Base-by-base conservation (phyloP, 2,797 vertebrate genomes). In the Peromyscus eremicus region DNA sequence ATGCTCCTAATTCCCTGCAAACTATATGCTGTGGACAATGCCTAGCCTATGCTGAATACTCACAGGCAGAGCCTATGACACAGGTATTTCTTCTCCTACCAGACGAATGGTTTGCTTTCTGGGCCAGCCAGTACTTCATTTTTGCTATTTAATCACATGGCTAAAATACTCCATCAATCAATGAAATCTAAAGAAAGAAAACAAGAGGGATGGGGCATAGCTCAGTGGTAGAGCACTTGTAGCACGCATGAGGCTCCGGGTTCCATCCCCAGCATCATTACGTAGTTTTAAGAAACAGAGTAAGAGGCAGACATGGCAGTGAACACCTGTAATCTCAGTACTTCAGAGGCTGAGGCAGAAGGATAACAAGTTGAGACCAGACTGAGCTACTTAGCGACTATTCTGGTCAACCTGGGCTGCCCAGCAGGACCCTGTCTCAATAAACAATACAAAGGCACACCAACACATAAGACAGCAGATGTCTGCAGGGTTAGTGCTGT, bases 231-330 rank as follows among this genome's bases (percentile, higher is more conserved):
- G 8, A n/a, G 23, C 23, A 87, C 23, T 60, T 92, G 1, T 0
- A 57, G 29, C n/a, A 40, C 2, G 1, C 21, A 43, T 34, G 29
- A 80, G 49, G 29, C 32, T 23, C 75, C 37, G 16, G 14, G 10
- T 37, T 80, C 64, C 34, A 87, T n/a, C 37, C 21, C 64, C 34
- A 71, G 32, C 64, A 73, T 37, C 57, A 62, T 12, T 75, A 52
- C 4, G 5, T 29, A 95, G 13, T 68, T 94, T 82, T 52, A 66
- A 93, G 49, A 93, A 96, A 77, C 21, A 85, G 32, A 34, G 25
- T 64, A 89, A 49, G 57, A 19, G 11, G 46, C 52, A 49, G 23
- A 29, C 27, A 40, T 23, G 25, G 32, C 25, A 19, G 62, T n/a
- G 52, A 37, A 70, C 11, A 81, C 49, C 46, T 40, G 43, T 29